A percentile compares a stretch with the other conserved stretches of the same genome.
Evolutionary conservation across 35 echinoderm and acorn worm species (phyloP).

Genomic region (Nesometra sesokonis): DNA sequence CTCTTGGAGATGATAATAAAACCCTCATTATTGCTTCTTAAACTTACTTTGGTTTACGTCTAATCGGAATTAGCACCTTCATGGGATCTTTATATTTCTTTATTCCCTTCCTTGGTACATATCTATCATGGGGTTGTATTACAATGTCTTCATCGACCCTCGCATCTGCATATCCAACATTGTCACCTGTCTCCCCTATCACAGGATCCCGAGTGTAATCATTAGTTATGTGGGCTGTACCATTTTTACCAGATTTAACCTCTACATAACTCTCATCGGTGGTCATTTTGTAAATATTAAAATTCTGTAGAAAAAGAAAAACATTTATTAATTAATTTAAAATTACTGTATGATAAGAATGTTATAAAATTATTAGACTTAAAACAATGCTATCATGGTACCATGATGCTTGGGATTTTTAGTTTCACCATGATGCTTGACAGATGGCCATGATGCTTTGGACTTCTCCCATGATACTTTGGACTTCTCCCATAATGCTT

Average conservation of each 20-base stretch:
- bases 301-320: too few species aligned
- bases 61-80: background rate
- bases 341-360: too few species aligned
- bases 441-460: too few species aligned
- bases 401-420: too few species aligned
- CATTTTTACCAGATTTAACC: background rate
- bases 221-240: background rate
- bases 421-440: too few species aligned
- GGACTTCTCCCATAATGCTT: too few species aligned
- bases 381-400: too few species aligned
- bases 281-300: background rate
- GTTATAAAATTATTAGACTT: too few species aligned
- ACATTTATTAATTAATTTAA: too few species aligned
- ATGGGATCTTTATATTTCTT: slow-evolving; percentile 2
- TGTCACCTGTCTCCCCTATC: background rate
- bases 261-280: background rate
- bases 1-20: too few species aligned
- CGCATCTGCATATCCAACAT: background rate
- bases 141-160: background rate
- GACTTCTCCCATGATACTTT: too few species aligned
- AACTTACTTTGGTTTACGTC: background rate
- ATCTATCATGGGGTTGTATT: background rate
- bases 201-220: background rate
- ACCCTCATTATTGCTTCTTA: too few species aligned
- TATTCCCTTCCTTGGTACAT: background rate